Conservation (phyloP, 1,140 invertebrate genomes). For the Hermetia illucens region DNA sequence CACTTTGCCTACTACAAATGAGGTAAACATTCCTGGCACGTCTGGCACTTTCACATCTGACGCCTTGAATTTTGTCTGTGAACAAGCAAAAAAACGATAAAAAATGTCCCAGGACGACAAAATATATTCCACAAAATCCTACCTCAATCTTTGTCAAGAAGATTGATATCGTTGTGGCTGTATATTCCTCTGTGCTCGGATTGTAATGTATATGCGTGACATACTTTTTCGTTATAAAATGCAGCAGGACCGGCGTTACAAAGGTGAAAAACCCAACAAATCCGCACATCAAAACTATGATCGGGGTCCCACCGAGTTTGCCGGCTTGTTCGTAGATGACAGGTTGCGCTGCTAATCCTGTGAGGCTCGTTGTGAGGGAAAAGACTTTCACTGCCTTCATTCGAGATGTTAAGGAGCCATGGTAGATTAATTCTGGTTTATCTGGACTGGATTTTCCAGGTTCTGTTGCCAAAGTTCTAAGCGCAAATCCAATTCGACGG, state of each 20-base stretch:
- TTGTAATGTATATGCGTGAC: constrained; percentile 62
- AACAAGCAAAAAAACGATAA: constrained; percentile 18
- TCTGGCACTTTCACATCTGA: constrained; percentile 66
- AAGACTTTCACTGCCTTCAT: constrained; percentile 65
- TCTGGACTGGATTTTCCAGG: too few relatives aligned
- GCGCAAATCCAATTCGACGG: too few relatives aligned
- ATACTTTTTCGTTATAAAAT: constrained; percentile 75
- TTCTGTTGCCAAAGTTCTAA: too few relatives aligned
- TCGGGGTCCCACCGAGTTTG: constrained; percentile 35
- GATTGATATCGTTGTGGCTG: constrained; percentile 52
- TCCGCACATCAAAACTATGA: constrained; percentile 43
- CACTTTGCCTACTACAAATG: constrained; percentile 49
- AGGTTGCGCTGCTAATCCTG: constrained; percentile 57
- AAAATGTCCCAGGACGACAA: neutral
- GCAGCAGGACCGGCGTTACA: constrained; percentile 65
- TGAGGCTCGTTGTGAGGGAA: constrained; percentile 57
- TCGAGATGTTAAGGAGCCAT: constrained; percentile 46
- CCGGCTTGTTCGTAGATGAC: constrained; percentile 46
- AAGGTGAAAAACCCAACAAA: constrained; percentile 67
- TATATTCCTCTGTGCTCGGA: constrained; percentile 43
- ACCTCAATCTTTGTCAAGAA: constrained; percentile 49
- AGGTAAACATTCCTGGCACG: constrained; percentile 67
- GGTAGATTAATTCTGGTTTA: too few relatives aligned
- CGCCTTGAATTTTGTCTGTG: constrained; percentile 54
- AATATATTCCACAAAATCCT: constrained; percentile 8